A percentile compares a stretch with the other conserved stretches of the same genome.
These are phyloP conservation scores for Ruditapes philippinarum DNA, from an alignment of 1,140 invertebrate species.

Conservation along the genomic window DNA sequence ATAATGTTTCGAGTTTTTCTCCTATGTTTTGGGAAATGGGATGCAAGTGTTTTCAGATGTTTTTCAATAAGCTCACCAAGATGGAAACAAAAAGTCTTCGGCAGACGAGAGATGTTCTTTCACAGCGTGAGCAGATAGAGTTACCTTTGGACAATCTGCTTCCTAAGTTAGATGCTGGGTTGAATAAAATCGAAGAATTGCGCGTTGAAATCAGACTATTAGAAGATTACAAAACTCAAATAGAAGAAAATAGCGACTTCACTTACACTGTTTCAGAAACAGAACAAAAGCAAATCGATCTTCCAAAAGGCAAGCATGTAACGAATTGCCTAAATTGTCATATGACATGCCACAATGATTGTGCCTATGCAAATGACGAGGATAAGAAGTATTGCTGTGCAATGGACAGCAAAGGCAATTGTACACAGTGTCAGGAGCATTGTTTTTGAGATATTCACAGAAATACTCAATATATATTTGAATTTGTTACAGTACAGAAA, in stretches of 20 bases:
- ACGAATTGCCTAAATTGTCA: slow-evolving; percentile 68
- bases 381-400: slow-evolving; percentile 10
- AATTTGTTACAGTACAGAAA: neutral
- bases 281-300: too few species aligned
- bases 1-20: neutral
- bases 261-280: too few species aligned
- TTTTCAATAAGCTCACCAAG: slow-evolving; percentile 32
- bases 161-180: slow-evolving; percentile 21
- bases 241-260: too few species aligned
- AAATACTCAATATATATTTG: slow-evolving; percentile 42
- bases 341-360: slow-evolving; percentile 61
- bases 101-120: too few species aligned
- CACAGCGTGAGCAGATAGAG: too few species aligned
- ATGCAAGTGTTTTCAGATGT: slow-evolving; percentile 7
- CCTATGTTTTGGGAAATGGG: slow-evolving; percentile 67
- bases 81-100: too few species aligned
- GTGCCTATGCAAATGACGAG: too few species aligned
- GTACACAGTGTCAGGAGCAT: neutral
- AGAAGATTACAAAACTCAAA: slow-evolving; percentile 45
- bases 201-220: slow-evolving; percentile 29
- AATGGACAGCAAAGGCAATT: neutral
- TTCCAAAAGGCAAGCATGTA: slow-evolving; percentile 35
- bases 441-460: slow-evolving; percentile 41
- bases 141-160: slow-evolving; percentile 19
- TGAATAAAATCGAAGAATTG: slow-evolving; percentile 32